Base-by-base conservation (phyloP, 1,140 invertebrate species). In the Zaprionus vittiger region DNA sequence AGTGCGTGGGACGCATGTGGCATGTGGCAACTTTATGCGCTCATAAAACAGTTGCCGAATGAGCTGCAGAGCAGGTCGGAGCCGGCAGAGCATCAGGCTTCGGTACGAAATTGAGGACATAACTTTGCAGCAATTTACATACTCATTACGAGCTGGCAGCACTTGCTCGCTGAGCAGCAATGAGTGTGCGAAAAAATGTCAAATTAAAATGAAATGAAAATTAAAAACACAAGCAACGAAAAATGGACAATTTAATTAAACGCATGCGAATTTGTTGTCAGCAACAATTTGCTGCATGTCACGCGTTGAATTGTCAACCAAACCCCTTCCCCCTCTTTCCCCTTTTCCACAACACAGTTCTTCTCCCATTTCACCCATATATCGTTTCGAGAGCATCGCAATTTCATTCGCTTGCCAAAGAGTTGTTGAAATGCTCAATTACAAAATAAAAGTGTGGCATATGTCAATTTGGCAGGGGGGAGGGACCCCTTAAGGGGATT, bases 61-160 rank as follows among this genome's bases (percentile, higher is more conserved):
- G 34, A 63, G 37, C 62, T 14, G 34, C 37, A 64, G 14, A 24
- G 55, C 31, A 34, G 31, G 59, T 68, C 4, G 38, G 12, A 41
- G 38, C 15, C 2, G 6, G 63, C 52, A 52, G 64, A 73, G 73
- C 62, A 52, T 26, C 65, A 69, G 57, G 37, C 52, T 22, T 34
- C 64, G 44, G 52, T 57, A 47, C 76, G 17, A 70, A 89, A 81
- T 83, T 87, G 83, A 81, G 78, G 71, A 69, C 79, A 81, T 87
- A 87, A 87, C 84, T 89, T 89, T 73, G 26, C 74, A 65, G 73
- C 71, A 87, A 87, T 87, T 87, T 87, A 87, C 84, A 83, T 89
- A 89, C 87, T 87, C 84, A 89, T 87, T 87, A 76, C 47, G 20
- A 24, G 47, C 14, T 14, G 15, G 20, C 78, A 64, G 71, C 64